Base-by-base conservation (phyloP, 2,797 vertebrate species). In the Pangasius mekongensis region DNA sequence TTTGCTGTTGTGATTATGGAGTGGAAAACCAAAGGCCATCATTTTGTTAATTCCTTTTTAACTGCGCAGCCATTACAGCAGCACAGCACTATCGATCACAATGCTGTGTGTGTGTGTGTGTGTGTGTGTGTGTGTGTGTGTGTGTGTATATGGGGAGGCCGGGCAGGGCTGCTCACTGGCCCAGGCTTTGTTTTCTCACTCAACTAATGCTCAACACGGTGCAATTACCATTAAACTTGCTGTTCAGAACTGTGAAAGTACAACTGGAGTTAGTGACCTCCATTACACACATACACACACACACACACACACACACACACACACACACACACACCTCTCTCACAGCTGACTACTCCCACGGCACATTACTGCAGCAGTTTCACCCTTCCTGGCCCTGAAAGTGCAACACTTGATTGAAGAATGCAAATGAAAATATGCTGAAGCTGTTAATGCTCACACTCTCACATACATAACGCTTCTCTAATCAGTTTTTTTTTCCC, bases 11-110 rank as follows among this genome's bases (percentile, higher is more conserved):
- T 80, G 83, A 56, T 87, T 90, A 91, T 86, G 80, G 71, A 86
- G 84, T 56, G 49, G 69, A 87, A 84, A 90, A 87, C 86, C 85
- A 85, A 90, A 89, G 93, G 94, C 94, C 93, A 95, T 95, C 95
- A 95, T 94, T 96, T 91, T 94, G 94, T 94, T 95, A 95, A 96
- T 96, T 95, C 94, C 94, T 96, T 96, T 96, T 96, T 96, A 96
- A 96, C 95, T 95, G 92, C 93, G 77, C 85, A 78, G 58, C 94
- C 92, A 95, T 95, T 95, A 94, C 91, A 92, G 92, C 93, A 91
- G 93, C 91, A 90, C 89, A 90, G 90, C 22, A 27, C 87, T 93
- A 96, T 96, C 88, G 92, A 96, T 96, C 95, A 95, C 91, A 88
- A 16, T 30, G 91, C 91, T 91, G 90, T 49, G 56, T 86, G 88